Evolutionary conservation across 23 tunicate genomes (phyloP).

Genomic region (Ascidia mentula): DNA sequence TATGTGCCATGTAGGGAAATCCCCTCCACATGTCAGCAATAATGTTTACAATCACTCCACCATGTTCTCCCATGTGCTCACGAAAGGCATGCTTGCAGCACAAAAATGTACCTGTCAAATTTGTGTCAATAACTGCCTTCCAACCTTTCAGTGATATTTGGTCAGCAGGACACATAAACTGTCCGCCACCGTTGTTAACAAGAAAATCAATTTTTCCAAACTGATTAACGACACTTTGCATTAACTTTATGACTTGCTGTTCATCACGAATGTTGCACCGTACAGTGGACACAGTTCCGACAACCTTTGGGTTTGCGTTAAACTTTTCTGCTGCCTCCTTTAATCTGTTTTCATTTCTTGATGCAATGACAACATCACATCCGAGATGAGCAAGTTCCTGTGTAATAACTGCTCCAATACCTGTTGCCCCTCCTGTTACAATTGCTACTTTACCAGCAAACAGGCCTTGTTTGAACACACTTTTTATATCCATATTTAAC

Average conservation of each 20-base stretch:
- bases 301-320: conserved; percentile 31
- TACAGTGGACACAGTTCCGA: conserved; percentile 48
- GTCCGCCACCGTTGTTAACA: conserved; percentile 97
- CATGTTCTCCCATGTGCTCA: conserved; percentile 72
- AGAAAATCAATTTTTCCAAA: conserved; percentile 82
- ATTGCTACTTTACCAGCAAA: conserved; percentile 79
- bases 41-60: conserved; percentile 88
- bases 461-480: conserved; percentile 59
- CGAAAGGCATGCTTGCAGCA: conserved; percentile 81
- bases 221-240: conserved; percentile 47
- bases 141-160: conserved; percentile 71
- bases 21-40: conserved; percentile 75
- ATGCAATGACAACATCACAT: conserved; percentile 94
- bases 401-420: conserved; percentile 86
- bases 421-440: conserved; percentile 98
- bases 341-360: conserved; percentile 57
- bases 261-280: conserved; percentile 86
- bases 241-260: conserved; percentile 59
- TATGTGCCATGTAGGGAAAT: conserved; percentile 63
- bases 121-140: conserved; percentile 97
- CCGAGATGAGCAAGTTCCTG: conserved; percentile 88
- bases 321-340: conserved; percentile 53
- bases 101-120: conserved; percentile 89
- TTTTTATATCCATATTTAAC: conserved; percentile 45
- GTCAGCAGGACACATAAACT: conserved; percentile 80